Base-by-base conservation (phyloP, 2,888 invertebrate species). In the Stramonita haemastoma region DNA sequence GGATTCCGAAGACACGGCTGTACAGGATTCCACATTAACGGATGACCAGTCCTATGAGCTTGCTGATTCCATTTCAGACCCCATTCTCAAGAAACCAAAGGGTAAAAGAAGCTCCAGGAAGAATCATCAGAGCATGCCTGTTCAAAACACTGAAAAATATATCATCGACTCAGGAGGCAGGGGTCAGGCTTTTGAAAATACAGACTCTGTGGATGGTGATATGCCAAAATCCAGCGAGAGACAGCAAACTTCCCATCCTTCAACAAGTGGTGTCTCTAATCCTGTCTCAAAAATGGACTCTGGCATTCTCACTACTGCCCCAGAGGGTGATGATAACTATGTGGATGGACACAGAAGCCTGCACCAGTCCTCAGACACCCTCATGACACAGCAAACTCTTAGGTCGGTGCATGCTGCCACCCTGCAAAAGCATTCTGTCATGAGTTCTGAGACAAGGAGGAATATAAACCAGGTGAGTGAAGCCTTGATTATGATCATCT, bases 131-230 rank as follows among this genome's bases (percentile, higher is more conserved):
- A 36, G 90, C 91, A 60, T 92, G 89, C 93, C 93, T 26, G 84
- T 93, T n/a, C 92, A 91, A 73, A 93, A 93, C 89, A 93, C 92
- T 73, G 93, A 92, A 17, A 93, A 93, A n/a, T 93, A 92, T 87
- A 92, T 92, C 0, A 81, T 92, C 6, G 90, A 88, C 17, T 19
- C 34, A 73, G 90, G 88, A 15, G 57, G 73, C 2, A 84, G 60
- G 26, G 87, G 87, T 36, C 70, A 81, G 1, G 87, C 56, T 19
- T 90, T 77, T 34, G 73, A 66, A 34, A 36, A 56, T 32, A 46
- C 46, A 60, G 79, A 79, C 56, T 19, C 29, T n/a, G 36, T 60
- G 34, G 81, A 79, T 26, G 34, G 15, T 57, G 56, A 15, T 36
- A 19, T 26, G 34, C 70, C 13, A 34, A 32, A 15, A 66, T 34